phyloP scores from a whole-genome alignment of 2,113 vertebrate genomes.

The Chrysemys picta region DNA sequence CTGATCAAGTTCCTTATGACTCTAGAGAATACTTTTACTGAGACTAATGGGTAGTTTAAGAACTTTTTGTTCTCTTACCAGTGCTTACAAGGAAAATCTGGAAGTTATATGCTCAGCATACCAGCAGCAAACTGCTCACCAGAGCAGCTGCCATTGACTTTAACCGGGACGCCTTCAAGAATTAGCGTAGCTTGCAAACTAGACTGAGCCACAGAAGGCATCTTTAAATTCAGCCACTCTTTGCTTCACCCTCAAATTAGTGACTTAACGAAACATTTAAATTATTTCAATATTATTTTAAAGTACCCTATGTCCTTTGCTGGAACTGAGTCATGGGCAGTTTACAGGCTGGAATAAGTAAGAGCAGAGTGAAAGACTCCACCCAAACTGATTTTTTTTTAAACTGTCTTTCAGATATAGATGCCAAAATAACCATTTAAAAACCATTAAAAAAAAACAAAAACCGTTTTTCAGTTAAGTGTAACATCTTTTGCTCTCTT shows the following conservation, averaged over 20 bases:
- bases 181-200: background rate
- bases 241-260: background rate
- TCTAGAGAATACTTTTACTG: background rate
- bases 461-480: background rate
- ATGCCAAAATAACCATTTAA: background rate
- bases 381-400: conserved; percentile 38
- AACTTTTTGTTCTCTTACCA: conserved; percentile 24
- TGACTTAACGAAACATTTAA: background rate
- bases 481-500: background rate
- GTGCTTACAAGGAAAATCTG: conserved; percentile 17
- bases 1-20: background rate
- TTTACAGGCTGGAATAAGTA: conserved; percentile 35
- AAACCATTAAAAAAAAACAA: no score
- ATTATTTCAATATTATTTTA: conserved; percentile 17
- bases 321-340: conserved; percentile 21
- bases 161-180: background rate
- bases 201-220: background rate
- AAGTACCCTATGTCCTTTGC: conserved; percentile 30
- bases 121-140: background rate
- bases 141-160: background rate
- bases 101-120: background rate
- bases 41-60: background rate
- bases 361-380: conserved; percentile 28
- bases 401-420: conserved; percentile 22
- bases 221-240: background rate